Evolutionary conservation across 1,140 invertebrate genomes (phyloP), one percentile per base, ranked within the genome.

Genomic region (Camponotus floridanus): DNA sequence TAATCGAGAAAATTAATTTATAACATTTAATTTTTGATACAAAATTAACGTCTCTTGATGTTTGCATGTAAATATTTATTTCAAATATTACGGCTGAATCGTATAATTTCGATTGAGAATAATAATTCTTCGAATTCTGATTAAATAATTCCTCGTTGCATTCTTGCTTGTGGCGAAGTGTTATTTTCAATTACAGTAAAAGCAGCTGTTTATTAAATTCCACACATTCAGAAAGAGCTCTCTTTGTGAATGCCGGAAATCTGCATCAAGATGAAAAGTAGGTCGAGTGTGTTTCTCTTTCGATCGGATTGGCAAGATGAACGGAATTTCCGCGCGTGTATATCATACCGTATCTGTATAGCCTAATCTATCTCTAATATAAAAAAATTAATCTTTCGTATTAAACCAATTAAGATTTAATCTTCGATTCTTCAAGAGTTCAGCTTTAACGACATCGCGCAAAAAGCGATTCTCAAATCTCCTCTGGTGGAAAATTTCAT

Each of bases 171-270:
- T 31, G 79, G 79, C 79, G 31, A 83, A 74, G 55, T 74, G 68
- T 83, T 83, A 73, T 83, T 83, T 83, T 83, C 79, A 74, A 83
- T 83, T 83, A 83, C 55, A 61, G 55, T 70, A 55, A 70, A 55
- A 83, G 55, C 79, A 55, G 55, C 55, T 83, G 73, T 83, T 83
- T 83, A 83, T 83, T 83, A 83, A 83, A 83, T 83, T 74, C 68
- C 68, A 83, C 55, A 83, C 79, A 61, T 83, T 83, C 57, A 74
- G 9, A 45, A 45, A 59, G 42, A 31, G 21, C 26, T 45, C 55
- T 61, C 55, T 74, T 83, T 83, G 55, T 39, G 45, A 79, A 48
- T 48, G 36, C 48, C 45, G 68, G 33, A 33, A 71, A 55, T 45
- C 7, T 71, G 55, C 79, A 57, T 61, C 55, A 73, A 73, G 21